A percentile compares a stretch with the other conserved stretches of the same genome.
phyloP scores from a whole-genome alignment of 2,797 vertebrate genomes.

The Gila robusta region DNA sequence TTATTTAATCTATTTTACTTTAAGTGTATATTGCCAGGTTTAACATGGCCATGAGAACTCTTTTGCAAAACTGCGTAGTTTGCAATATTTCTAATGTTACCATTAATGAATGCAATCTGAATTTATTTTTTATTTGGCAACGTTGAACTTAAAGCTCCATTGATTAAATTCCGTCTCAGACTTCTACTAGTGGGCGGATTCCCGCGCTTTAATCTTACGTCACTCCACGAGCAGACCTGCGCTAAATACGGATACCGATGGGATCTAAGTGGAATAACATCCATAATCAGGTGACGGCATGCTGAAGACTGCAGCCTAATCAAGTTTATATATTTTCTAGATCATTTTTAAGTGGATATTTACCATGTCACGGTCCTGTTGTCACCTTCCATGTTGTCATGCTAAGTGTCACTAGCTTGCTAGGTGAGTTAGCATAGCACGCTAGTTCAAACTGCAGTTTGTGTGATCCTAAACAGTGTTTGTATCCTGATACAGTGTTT shows the following conservation, averaged over 20 bases:
- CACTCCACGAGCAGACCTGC: constrained; percentile 52
- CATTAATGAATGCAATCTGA: neutral
- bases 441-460: constrained; percentile 22
- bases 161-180: constrained; percentile 10
- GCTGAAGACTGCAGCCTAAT: neutral
- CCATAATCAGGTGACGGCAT: constrained; percentile 31
- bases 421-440: constrained; percentile 33
- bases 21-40: neutral
- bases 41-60: neutral
- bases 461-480: neutral
- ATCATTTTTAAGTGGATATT: neutral
- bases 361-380: neutral
- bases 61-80: neutral
- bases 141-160: neutral
- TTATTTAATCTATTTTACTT: neutral
- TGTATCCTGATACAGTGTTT: neutral
- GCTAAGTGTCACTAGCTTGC: constrained; percentile 37
- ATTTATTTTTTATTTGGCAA: too few relatives aligned
- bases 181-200: constrained; percentile 49
- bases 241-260: constrained; percentile 62
- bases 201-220: constrained; percentile 53
- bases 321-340: neutral
- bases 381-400: neutral
- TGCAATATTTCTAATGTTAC: neutral
- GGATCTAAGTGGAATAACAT: constrained; percentile 54